Evolutionary conservation across 2,113 vertebrate species (phyloP).

Genomic region (Orycteropus afer): DNA sequence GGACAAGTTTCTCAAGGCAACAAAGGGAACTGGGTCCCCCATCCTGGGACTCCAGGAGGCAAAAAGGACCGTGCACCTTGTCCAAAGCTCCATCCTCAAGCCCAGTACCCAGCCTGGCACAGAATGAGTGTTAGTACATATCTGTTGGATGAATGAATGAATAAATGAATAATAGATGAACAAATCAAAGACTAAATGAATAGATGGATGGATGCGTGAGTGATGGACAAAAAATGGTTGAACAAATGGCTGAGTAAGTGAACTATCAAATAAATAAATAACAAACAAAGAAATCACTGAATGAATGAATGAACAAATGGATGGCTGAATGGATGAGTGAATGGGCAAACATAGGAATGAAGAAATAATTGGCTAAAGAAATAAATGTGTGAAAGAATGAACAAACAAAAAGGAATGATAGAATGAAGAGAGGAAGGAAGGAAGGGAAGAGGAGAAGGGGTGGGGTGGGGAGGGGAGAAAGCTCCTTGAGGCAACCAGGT

Average conservation of each 20-base stretch:
- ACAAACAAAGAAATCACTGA: too few relatives aligned
- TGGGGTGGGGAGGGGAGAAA: background rate
- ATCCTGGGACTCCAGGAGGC: rapidly evolving
- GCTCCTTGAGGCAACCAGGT: background rate
- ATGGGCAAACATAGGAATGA: background rate
- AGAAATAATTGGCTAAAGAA: background rate
- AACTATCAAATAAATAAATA: too few relatives aligned
- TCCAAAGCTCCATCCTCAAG: background rate
- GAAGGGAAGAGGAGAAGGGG: background rate
- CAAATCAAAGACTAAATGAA: background rate
- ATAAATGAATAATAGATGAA: background rate
- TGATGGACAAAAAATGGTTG: background rate
- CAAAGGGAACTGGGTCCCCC: background rate
- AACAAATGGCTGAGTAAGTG: background rate
- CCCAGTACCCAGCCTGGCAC: background rate
- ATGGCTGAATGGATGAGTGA: background rate
- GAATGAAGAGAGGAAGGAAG: background rate
- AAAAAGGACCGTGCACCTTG: background rate
- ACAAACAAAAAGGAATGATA: background rate
- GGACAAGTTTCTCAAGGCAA: background rate
- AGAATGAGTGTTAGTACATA: rapidly evolving
- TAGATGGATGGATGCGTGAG: background rate
- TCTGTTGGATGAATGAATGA: background rate
- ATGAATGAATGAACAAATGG: too few relatives aligned
- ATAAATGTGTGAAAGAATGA: background rate